Evolutionary conservation across 2,797 vertebrate genomes (phyloP), one percentile per base, ranked within the genome.

Genomic region (Centropyge bicolor): DNA sequence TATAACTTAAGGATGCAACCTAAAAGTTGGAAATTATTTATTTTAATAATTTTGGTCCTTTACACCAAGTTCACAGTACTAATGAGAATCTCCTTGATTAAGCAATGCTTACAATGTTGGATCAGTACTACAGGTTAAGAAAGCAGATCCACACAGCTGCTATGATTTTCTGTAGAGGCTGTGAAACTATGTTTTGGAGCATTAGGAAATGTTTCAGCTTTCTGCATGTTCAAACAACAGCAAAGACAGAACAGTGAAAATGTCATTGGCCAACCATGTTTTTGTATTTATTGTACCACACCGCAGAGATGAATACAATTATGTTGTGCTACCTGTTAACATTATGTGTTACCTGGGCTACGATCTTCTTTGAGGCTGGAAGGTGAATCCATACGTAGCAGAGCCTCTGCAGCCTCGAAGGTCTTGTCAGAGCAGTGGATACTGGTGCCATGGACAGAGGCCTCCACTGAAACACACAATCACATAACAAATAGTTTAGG

Each of bases 331-430:
- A n/a, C n/a, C n/a, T n/a, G n/a, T n/a, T n/a, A n/a, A n/a, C n/a
- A n/a, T n/a, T n/a, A n/a, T n/a, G n/a, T 22, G 16, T 70, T 96
- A 99, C 98, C 98, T 93, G 97, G 97, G 85, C 97, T 98, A 62
- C 96, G 95, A 65, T 96, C 96, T 86, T 96, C 97, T 84, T 96
- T 96, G 84, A 98, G 85, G 94, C 97, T 98, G 92, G 96, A 97
- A 20, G 97, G 97, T 86, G 98, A 99, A 74, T 99, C 98, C 98
- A 99, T 99, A 90, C 97, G 98, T 61, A 99, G 95, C 89, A 99
- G 92, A 86, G 98, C 97, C 90, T 99, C 98, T 1, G 98, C 98
- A 19, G 98, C 98, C 95, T 99, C 98, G 17, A 99, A 96, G 19
- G 98, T 99, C 93, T 99, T 99, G 85, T 99, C 98, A 1, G 96